A percentile compares a stretch with the other conserved stretches of the same genome.
phyloP scores from a whole-genome alignment of 1,140 invertebrate species.

The Ditylenchus dipsaci region DNA sequence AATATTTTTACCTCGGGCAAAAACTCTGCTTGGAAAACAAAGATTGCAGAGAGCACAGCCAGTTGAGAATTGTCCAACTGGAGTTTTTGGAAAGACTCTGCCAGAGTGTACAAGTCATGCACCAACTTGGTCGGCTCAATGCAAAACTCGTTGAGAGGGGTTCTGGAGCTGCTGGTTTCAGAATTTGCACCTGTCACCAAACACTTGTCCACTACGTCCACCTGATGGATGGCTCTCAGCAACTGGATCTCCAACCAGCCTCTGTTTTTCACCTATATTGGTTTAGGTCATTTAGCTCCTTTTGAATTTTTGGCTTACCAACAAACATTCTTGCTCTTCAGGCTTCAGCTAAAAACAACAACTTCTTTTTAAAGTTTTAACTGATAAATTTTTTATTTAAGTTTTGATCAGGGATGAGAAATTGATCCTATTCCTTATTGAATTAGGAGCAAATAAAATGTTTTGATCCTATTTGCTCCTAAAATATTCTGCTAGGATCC shows the following conservation, averaged over 20 bases:
- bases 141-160: conserved; percentile 1
- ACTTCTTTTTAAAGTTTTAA: too few relatives aligned
- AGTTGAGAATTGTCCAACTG: conserved; percentile 17
- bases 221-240: conserved; percentile 4
- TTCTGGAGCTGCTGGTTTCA: neutral
- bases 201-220: conserved; percentile 8
- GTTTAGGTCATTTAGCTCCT: too few relatives aligned
- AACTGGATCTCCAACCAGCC: conserved; percentile 17
- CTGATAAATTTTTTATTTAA: neutral
- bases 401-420: neutral
- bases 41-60: conserved; percentile 13
- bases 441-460: too few relatives aligned
- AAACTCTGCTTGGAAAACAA: conserved; percentile 14
- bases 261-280: conserved; percentile 1
- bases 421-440: too few relatives aligned
- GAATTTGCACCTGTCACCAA: neutral
- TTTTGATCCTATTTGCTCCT: too few relatives aligned
- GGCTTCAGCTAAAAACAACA: neutral
- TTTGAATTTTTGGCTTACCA: neutral
- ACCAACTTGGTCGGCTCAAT: conserved; percentile 1
- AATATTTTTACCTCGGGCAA: conserved; percentile 1
- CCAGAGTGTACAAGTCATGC: conserved; percentile 5
- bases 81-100: conserved; percentile 13
- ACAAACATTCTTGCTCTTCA: conserved; percentile 9
- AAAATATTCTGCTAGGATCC: too few relatives aligned